phyloP scores from a whole-genome alignment of 1,140 invertebrate species.

The Monochamus saltuarius region DNA sequence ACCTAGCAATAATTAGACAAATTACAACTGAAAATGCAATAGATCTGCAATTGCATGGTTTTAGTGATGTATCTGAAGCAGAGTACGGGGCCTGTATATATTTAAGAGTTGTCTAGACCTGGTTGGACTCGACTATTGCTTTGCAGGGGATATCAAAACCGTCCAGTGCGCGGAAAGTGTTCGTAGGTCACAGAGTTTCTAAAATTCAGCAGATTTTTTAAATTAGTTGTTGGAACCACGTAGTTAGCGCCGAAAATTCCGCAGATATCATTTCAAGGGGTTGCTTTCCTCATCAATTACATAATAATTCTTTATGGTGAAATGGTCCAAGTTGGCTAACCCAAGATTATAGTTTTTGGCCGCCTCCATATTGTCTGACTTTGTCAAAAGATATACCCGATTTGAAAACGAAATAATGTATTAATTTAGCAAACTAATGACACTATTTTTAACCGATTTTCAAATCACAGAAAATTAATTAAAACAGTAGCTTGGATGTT shows the following conservation, averaged over 20 bases:
- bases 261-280: conserved; percentile 40
- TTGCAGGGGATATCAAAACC: not conserved
- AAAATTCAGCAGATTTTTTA: conserved; percentile 43
- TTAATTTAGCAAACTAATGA: no score
- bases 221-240: conserved; percentile 40
- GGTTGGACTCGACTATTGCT: not conserved
- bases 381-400: no score
- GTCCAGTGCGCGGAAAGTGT: conserved; percentile 22
- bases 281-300: conserved; percentile 25
- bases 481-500: not conserved
- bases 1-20: not conserved
- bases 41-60: conserved; percentile 35
- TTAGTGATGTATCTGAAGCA: conserved; percentile 42
- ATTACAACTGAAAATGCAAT: conserved; percentile 1
- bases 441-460: conserved; percentile 1
- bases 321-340: conserved; percentile 33
- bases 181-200: conserved; percentile 46
- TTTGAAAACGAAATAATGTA: no score
- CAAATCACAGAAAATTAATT: conserved; percentile 5
- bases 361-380: not conserved
- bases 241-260: conserved; percentile 33
- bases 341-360: not conserved
- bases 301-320: conserved; percentile 44
- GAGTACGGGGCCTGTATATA: conserved; percentile 40
- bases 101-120: conserved; percentile 26